Evolutionary conservation across 1,140 invertebrate species (phyloP).

Genomic region (Matsumurasca onukii): DNA sequence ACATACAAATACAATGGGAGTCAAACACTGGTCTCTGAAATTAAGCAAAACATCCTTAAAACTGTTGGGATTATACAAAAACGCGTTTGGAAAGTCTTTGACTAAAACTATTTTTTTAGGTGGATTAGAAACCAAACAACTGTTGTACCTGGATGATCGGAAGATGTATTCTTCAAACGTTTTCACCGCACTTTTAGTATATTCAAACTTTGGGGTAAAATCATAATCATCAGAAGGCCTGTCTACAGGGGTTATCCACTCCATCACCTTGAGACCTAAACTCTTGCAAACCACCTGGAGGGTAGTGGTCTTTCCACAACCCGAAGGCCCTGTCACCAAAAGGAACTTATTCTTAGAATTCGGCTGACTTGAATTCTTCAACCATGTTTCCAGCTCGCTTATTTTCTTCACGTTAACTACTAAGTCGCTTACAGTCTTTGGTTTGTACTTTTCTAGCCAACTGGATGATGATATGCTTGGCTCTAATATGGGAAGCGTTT

Average conservation of each 20-base stretch:
- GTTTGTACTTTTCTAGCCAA: constrained; percentile 58
- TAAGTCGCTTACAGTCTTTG: constrained; percentile 54
- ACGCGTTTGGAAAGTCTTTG: constrained; percentile 74
- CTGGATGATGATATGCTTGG: too few species aligned
- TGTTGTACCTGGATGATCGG: constrained; percentile 65
- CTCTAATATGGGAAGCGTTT: too few species aligned
- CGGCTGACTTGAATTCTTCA: constrained; percentile 45
- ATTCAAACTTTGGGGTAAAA: constrained; percentile 48
- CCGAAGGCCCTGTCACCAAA: constrained; percentile 68
- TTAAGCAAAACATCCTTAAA: constrained; percentile 64
- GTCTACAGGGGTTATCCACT: constrained; percentile 74
- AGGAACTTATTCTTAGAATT: constrained; percentile 47
- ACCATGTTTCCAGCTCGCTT: constrained; percentile 59
- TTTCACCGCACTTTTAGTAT: constrained; percentile 54
- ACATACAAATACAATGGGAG: constrained; percentile 68
- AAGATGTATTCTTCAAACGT: constrained; percentile 67
- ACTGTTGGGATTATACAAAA: constrained; percentile 57
- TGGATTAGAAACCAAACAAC: constrained; percentile 55
- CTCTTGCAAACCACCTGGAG: constrained; percentile 59
- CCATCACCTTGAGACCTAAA: constrained; percentile 57
- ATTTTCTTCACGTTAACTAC: constrained; percentile 63
- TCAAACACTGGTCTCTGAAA: constrained; percentile 60
- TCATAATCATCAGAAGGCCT: constrained; percentile 46
- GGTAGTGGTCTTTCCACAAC: constrained; percentile 68
- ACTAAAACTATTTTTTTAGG: constrained; percentile 60